Conservation (phyloP, 1,140 invertebrate genomes). For the Argopecten irradians region DNA sequence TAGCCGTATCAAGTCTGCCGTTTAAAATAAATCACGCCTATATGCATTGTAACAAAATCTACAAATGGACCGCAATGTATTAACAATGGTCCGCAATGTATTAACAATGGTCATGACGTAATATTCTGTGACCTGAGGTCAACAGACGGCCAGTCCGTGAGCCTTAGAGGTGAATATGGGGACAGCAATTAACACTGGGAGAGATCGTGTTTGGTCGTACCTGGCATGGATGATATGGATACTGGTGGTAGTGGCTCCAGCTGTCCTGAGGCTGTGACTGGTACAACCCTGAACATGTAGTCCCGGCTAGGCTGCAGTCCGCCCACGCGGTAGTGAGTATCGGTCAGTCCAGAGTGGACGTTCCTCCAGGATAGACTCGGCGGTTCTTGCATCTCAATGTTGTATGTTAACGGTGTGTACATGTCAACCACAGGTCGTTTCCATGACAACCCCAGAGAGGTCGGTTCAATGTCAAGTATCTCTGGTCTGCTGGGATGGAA, state of each 20-base stretch:
- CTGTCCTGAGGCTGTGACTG: constrained; percentile 86
- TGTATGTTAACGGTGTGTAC: constrained; percentile 61
- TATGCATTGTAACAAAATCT: no score
- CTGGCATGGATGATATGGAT: constrained; percentile 66
- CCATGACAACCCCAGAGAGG: constrained; percentile 66
- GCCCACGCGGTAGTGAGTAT: constrained; percentile 63
- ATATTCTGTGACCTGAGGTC: no score
- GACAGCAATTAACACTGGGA: no score
- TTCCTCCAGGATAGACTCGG: constrained; percentile 65
- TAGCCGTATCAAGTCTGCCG: no score
- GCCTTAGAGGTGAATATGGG: no score
- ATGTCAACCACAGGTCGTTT: constrained; percentile 58
- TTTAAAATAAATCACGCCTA: no score
- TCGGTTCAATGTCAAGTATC: constrained; percentile 64
- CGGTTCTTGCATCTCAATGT: constrained; percentile 66
- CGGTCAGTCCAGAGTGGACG: constrained; percentile 60
- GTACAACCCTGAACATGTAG: constrained; percentile 67
- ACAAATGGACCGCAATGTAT: no score
- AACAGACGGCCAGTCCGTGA: no score
- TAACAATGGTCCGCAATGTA: no score
- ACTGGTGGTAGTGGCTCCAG: constrained; percentile 69
- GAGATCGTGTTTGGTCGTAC: no score
- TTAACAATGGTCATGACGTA: no score
- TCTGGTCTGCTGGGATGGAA: constrained; percentile 61
- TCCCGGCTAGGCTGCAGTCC: constrained; percentile 64